These are phyloP conservation scores for Pomatostomus ruficeps DNA, from an alignment of 2,113 vertebrate species.

Conservation along the genomic window DNA sequence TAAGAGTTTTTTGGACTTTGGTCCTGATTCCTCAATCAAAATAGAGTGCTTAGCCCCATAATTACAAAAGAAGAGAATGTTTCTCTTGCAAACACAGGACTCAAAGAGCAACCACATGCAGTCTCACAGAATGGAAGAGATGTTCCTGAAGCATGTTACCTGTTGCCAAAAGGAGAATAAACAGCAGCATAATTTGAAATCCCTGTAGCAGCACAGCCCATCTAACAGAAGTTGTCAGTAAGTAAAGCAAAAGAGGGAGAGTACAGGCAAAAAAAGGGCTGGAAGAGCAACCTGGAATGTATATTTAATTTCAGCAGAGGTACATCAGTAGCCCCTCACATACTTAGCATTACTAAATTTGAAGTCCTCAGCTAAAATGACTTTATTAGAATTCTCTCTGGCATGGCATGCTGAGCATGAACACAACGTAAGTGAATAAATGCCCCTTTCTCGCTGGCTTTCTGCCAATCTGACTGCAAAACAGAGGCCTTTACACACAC, in stretches of 20 bases:
- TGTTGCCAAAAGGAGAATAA: neutral
- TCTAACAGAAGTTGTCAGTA: constrained; percentile 1
- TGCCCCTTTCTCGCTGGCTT: neutral
- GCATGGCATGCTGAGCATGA: constrained; percentile 35
- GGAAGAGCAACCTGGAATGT: neutral
- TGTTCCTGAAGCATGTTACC: neutral
- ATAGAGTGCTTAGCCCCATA: neutral
- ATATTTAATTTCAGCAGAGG: constrained; percentile 20
- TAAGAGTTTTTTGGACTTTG: neutral
- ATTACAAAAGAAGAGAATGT: neutral
- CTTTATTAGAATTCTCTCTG: constrained; percentile 52
- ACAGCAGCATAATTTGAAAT: neutral
- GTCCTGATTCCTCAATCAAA: neutral
- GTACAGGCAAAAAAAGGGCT: neutral
- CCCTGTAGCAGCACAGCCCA: neutral
- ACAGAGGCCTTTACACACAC: neutral
- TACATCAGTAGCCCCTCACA: neutral
- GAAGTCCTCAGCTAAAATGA: constrained; percentile 48
- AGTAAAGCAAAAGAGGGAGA: neutral
- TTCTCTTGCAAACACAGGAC: neutral
- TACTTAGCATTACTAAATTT: constrained; percentile 21
- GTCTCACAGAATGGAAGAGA: neutral
- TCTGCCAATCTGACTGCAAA: neutral
- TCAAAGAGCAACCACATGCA: neutral
- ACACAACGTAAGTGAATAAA: constrained; percentile 13